Base-by-base conservation (phyloP, 2,797 vertebrate genomes). In the Prunella strophiata region DNA sequence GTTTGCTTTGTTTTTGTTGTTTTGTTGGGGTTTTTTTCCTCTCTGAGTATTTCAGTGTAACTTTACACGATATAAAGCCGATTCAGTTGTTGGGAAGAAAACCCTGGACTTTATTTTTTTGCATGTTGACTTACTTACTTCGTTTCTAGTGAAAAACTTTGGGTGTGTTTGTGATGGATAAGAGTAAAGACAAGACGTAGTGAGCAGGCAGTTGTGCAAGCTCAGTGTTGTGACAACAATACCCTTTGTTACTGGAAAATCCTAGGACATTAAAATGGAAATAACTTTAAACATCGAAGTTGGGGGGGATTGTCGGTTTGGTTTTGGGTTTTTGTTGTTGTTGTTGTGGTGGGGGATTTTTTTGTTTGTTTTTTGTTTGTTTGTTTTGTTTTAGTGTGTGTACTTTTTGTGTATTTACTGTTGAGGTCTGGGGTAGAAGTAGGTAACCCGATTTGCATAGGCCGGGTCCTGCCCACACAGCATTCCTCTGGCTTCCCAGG, bases 191-290 rank as follows among this genome's bases (percentile, higher is more conserved):
- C 38, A 59, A 90, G 88, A n/a, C 2, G 1, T 3, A 58, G 62
- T 30, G 77, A 81, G 57, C 32, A 30, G 78, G 67, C 71, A 19
- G 67, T 92, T 94, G 91, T 93, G 93, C 81, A 92, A 92, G 65
- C 61, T 57, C 63, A 19, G 52, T 82, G 78, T 61, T 79, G 47
- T 65, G 55, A 48, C 62, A 80, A 83, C 94, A 94, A 66, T 92
- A 59, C 68, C 78, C 87, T 89, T 95, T 96, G 89, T 95, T 89
- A 45, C n/a, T 93, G 75, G 68, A 71, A 87, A 75, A 76, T 86
- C 77, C 59, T 36, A 10, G 63, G 26, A 7, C 15, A 16, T 65
- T 93, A 43, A 79, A 51, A 75, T 50, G 70, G 83, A 65, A 83
- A 82, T 21, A 62, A 70, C 32, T 67, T 92, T 51, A 67, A 80